Base-by-base conservation (phyloP, 1,140 invertebrate genomes). In the Aphaenogaster floridana region DNA sequence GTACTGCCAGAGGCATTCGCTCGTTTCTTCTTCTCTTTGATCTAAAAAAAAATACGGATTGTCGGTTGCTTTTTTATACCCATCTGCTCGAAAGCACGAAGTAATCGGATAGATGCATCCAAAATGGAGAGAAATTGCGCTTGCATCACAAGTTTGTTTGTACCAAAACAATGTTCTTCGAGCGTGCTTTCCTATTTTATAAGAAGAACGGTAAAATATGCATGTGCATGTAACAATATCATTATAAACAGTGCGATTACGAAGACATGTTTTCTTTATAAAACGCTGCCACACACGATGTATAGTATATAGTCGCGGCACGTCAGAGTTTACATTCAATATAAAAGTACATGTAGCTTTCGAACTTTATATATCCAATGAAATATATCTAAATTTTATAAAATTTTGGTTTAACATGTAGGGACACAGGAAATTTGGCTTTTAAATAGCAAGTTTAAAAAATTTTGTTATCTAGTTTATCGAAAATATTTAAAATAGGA, bases 1-100 rank as follows among this genome's bases (percentile, higher is more conserved):
- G 42, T 85, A 86, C 13, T 85, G 68, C 81, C 48, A 84, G 17
- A 79, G 50, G 36, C 86, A 91, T 91, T 81, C 57, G 77, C 76
- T 88, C 34, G 59, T 69, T 76, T 54, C 80, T 89, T 88, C 36
- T 34, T 76, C 64, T 87, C 78, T 69, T n/a, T 28, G 28, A 28
- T 28, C 28, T 28, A 1, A 28, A 28, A 28, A 28, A 80, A 91
- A 93, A 87, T 88, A 77, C 74, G 76, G 93, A 94, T 94, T 94
- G 92, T 94, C 93, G 68, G 74, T 89, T 91, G 86, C 72, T 93
- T 88, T 72, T 63, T 87, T 78, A 81, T 88, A 90, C 63, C 72
- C 45, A 84, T 78, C 79, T 68, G 50, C 83, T 89, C 17, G 50
- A 86, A 69, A 63, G 64, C 64, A 57, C 28, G 54, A 79, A 39